Percentiles rank a stretch among this genome's conserved stretches.
Conservation (phyloP, 2,888 invertebrate genomes). For the Pantelozetes paolii region DNA sequence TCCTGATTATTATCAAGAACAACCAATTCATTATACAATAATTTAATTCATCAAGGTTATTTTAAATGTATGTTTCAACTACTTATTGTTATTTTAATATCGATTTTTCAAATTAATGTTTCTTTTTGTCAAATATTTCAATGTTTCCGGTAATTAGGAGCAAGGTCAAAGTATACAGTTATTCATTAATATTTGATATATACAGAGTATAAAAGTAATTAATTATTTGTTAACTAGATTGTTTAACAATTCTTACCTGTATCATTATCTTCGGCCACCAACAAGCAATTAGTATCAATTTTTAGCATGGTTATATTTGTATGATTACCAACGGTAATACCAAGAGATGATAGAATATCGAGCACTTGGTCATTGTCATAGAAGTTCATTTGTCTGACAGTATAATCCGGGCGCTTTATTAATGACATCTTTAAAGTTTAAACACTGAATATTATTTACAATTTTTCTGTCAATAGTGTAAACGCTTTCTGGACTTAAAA, state of each 20-base stretch:
- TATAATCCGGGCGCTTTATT: slow-evolving; percentile 33
- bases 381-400: slow-evolving; percentile 36
- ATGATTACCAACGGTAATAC: slow-evolving; percentile 36
- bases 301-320: slow-evolving; percentile 40
- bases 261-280: slow-evolving; percentile 39
- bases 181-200: too few species aligned
- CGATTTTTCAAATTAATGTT: too few species aligned
- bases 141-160: too few species aligned
- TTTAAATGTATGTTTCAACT: too few species aligned
- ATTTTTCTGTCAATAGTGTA: neutral
- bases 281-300: slow-evolving; percentile 36
- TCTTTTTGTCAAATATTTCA: too few species aligned
- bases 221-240: neutral
- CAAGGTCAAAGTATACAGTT: too few species aligned
- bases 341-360: slow-evolving; percentile 13
- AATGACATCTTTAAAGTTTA: slow-evolving; percentile 6
- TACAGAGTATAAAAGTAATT: too few species aligned
- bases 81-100: too few species aligned
- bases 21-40: too few species aligned
- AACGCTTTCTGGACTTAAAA: neutral
- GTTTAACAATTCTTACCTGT: slow-evolving; percentile 29
- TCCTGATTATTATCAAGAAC: too few species aligned
- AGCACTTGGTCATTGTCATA: slow-evolving; percentile 38
- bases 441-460: neutral
- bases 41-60: too few species aligned